Percentiles rank a stretch among this genome's conserved stretches.
Conservation (phyloP, 2,113 vertebrate genomes). For the Heteronetta atricapilla region DNA sequence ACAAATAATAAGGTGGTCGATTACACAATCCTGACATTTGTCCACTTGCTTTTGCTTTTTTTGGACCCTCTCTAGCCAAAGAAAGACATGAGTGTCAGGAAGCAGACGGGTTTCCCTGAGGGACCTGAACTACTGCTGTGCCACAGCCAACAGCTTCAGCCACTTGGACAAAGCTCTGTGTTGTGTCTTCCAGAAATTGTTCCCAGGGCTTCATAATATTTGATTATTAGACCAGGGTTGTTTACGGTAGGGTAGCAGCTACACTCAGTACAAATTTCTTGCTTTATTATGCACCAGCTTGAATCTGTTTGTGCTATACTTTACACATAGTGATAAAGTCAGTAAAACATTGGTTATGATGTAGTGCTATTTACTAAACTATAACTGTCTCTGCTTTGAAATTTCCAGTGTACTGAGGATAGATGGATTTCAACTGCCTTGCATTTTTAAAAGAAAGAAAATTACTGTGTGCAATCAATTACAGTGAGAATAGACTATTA, state of each 20-base stretch:
- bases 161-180: constrained; percentile 29
- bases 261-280: constrained; percentile 17
- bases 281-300: constrained; percentile 11
- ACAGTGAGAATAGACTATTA: not conserved
- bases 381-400: not conserved
- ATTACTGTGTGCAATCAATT: not conserved
- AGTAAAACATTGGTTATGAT: not conserved
- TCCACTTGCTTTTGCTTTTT: constrained; percentile 23
- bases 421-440: not conserved
- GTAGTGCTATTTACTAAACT: constrained; percentile 20
- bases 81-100: not conserved
- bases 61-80: not conserved
- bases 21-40: constrained; percentile 48
- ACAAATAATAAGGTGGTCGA: not conserved
- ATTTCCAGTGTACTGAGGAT: not conserved
- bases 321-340: constrained; percentile 4
- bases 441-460: constrained; percentile 1
- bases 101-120: not conserved
- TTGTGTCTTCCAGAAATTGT: constrained; percentile 51
- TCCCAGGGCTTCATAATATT: constrained; percentile 65
- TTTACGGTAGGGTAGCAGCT: constrained; percentile 48
- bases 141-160: constrained; percentile 34
- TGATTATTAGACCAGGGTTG: constrained; percentile 18
- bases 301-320: constrained; percentile 39
- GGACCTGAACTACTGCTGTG: not conserved